phyloP scores from a whole-genome alignment of 1,140 invertebrate genomes.

The Apis dorsata region DNA sequence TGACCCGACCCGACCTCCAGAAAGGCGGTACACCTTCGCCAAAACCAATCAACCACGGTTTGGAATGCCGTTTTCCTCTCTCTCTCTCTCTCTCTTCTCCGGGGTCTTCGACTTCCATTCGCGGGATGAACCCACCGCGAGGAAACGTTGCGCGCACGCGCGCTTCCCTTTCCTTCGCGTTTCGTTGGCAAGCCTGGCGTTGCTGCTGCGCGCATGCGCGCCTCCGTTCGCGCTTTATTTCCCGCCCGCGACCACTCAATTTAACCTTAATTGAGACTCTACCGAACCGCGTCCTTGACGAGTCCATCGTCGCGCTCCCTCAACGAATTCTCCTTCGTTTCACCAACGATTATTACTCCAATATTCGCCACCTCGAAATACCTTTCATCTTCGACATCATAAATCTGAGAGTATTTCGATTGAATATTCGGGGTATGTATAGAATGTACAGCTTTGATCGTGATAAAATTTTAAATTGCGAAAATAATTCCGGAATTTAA shows the following conservation, averaged over 20 bases:
- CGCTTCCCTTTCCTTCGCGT: conserved; percentile 5
- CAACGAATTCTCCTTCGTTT: not conserved
- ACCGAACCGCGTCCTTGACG: conserved; percentile 62
- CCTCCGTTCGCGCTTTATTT: conserved; percentile 60
- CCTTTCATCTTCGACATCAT: too few species aligned
- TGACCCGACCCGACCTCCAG: conserved; percentile 62
- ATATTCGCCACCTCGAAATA: not conserved
- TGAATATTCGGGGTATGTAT: not conserved
- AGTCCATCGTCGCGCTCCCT: conserved; percentile 13
- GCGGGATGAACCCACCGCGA: conserved; percentile 54
- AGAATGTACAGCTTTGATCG: too few species aligned
- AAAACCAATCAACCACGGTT: conserved; percentile 72
- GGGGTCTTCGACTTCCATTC: conserved; percentile 65
- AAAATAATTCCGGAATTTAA: too few species aligned
- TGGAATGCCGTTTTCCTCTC: conserved; percentile 66
- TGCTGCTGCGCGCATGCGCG: too few species aligned
- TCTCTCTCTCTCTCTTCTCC: not conserved
- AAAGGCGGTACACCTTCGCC: conserved; percentile 62
- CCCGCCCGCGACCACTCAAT: conserved; percentile 46
- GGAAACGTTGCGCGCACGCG: conserved; percentile 38
- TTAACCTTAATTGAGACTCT: conserved; percentile 66
- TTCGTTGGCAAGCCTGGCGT: conserved; percentile 4
- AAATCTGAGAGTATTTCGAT: not conserved
- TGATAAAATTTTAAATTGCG: too few species aligned
- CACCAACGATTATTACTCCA: not conserved